Base-by-base conservation (phyloP, 2,888 invertebrate genomes). In the Apoda limacodes region DNA sequence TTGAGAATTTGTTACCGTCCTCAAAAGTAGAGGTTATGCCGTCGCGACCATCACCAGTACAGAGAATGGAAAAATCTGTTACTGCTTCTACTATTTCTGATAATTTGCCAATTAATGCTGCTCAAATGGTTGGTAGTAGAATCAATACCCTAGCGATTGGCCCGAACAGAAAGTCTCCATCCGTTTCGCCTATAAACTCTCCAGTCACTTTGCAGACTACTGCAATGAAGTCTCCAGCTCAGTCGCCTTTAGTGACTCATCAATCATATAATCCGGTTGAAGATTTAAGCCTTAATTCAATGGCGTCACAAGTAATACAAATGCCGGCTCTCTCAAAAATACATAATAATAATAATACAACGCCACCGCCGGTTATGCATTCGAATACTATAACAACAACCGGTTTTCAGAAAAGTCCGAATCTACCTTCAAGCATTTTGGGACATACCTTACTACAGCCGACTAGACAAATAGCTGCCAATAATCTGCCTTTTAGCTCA, bases 291-390 rank as follows among this genome's bases (percentile, higher is more conserved):
- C 40, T 63, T 5, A 54, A 60, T 1, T 59, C 71, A 2, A 48
- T 63, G 3, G 41, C 66, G 3, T 69, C 76, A n/a, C 82, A 75
- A 58, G 61, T 75, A 13, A 72, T 80, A 30, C 82, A 82, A 60
- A 81, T 81, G 81, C 81, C 80, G 24, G 76, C 78, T 13, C 52
- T 81, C 12, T 75, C 80, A 2, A 78, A 80, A 55, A 78, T 81
- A 41, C 75, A 72, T 35, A 66, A 53, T 39, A 66, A 53, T 39
- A 60, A 53, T 34, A 56, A 59, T 12, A 53, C 67, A 2, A 48
- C 55, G 3, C 51, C 65, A 2, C 50, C 62, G 5, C 55, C 70
- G 6, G 63, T 78, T 17, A 63, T 78, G 32, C 78, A 82, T 43
- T 64, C 71, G 1, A 69, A 49, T 40, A 64, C 61, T 32, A 66